Base-by-base conservation (phyloP, 2,888 invertebrate genomes). In the Pristionchus maxplancki region DNA sequence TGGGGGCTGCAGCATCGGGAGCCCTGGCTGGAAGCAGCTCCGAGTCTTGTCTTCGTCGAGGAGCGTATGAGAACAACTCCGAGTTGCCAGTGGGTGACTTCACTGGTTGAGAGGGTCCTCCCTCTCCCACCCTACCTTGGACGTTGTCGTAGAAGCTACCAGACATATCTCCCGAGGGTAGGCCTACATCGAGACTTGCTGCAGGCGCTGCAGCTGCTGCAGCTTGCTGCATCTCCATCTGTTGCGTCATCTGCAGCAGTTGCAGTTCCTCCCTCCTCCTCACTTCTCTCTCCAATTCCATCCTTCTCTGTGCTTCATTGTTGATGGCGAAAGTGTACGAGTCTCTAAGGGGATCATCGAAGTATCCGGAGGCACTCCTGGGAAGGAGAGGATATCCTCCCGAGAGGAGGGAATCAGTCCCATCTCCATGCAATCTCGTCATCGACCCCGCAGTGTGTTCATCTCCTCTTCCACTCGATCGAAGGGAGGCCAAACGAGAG, bases 321-420 rank as follows among this genome's bases (percentile, higher is more conserved):
- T 87, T 50, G 50, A 89, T 71, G 9, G 89, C 87, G 48, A 34
- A 24, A 24, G 53, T 44, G 58, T 89, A 83, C 1, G 74, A 58
- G 34, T 89, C 88, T 20, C 88, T 53, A 15, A 88, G 15, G 13
- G 88, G 88, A 58, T 88, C 88, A 20, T 93, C 93, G 40, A 92
- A 90, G 78, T 93, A 93, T 34, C 93, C 93, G 74, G 91, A 91
- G 24, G 93, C 93, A 37, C 91, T 91, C 50, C 93, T 84, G 1
- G 93, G 93, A 15, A 93, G 90, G 8, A 89, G 88, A n/a, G 89
- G 88, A 20, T 88, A 88, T 24, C 87, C 53, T 17, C 31, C 31
- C 1, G 89, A 90, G 9, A 89, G 62, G 3, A 90, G 89, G 2
- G 88, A 81, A 17, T 37, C 62, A 3, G 28, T 24, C 17, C 40